Evolutionary conservation across 2,797 vertebrate genomes (phyloP), one percentile per base, ranked within the genome.

Genomic region (Hipposideros larvatus): DNA sequence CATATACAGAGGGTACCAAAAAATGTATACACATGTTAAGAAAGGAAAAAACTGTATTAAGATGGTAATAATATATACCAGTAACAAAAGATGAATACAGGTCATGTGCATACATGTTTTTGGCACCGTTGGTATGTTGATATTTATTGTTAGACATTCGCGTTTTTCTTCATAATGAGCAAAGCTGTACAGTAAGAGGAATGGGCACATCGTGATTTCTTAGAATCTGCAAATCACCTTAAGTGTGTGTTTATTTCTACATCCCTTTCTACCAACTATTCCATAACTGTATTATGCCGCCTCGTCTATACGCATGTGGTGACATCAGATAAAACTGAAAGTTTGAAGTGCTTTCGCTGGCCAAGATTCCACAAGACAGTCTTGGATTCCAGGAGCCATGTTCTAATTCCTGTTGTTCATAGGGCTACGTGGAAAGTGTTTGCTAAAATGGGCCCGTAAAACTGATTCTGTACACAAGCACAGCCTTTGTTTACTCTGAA

Each of bases 401-500:
- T 34, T 48, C 48, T 21, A 59, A 34, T 96, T 77, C 4, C 43
- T 79, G 21, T 55, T 86, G 11, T 24, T 92, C 51, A 59, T 34
- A 37, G 19, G 53, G 34, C 43, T 85, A 7, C 16, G 1, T 53
- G 63, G 61, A 93, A 55, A 28, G 13, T 73, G 9, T 93, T 75
- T 77, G 78, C 61, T 95, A 85, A 91, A 74, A 7, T 80, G 34
- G 70, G 74, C 86, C 88, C 95, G 68, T 91, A 92, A 96, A 96
- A 80, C 46, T 87, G 53, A 82, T 73, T 96, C 73, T 93, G n/a
- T 96, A 90, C 83, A 93, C 61, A 96, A 91, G 66, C 48, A 37
- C 71, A 97, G 80, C 26, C 31, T 96, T 97, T 96, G 83, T 97
- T 95, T 97, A 93, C 95, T 96, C 78, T 78, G 41, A 96, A 91